Evolutionary conservation across 2,113 vertebrate species (phyloP).

Genomic region (Plecotus auritus): DNA sequence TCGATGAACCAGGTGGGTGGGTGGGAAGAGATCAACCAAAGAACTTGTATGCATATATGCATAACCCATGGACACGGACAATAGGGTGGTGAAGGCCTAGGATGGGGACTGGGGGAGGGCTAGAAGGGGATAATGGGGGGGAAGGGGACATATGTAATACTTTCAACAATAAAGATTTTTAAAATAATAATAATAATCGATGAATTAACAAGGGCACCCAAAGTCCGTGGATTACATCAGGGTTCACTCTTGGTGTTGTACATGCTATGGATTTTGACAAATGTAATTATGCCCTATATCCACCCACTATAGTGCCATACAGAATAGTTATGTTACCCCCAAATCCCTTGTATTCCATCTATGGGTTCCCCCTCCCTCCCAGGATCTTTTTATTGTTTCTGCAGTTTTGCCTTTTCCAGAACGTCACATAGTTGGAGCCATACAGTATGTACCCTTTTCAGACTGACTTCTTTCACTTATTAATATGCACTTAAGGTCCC

Average conservation of each 20-base stretch:
- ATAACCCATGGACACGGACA: too few relatives aligned
- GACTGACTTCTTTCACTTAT: neutral
- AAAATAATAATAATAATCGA: too few relatives aligned
- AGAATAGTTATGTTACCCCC: neutral
- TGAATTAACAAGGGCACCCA: neutral
- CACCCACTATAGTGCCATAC: neutral
- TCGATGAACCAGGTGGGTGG: too few relatives aligned
- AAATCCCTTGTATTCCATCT: neutral
- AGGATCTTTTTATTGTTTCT: neutral
- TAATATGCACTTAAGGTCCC: neutral
- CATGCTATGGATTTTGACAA: neutral
- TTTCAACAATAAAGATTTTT: too few relatives aligned
- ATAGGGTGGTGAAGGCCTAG: too few relatives aligned
- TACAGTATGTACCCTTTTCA: neutral
- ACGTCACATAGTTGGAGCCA: neutral
- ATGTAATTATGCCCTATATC: too few relatives aligned
- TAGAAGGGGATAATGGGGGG: too few relatives aligned
- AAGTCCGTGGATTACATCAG: neutral
- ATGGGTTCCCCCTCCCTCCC: neutral
- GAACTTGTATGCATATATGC: too few relatives aligned
- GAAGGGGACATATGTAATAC: too few relatives aligned
- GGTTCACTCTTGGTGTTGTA: neutral
- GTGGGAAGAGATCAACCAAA: too few relatives aligned
- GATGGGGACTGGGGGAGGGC: too few relatives aligned
- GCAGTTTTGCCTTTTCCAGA: neutral